Evolutionary conservation across 2,888 invertebrate genomes (phyloP).

Genomic region (Idaea dimidiata): DNA sequence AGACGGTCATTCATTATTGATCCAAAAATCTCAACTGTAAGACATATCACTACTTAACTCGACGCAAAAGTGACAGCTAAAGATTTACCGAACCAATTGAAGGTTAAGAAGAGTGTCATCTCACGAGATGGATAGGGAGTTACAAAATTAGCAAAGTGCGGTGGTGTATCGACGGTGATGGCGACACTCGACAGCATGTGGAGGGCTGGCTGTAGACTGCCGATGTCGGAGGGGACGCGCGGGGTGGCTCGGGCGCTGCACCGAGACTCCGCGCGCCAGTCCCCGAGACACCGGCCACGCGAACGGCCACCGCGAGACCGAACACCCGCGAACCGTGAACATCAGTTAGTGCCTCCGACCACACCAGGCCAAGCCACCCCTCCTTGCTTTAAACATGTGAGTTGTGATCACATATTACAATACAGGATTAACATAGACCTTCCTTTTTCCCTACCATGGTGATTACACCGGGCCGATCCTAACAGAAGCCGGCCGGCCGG

Average conservation of each 20-base stretch:
- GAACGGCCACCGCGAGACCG: constrained; percentile 72
- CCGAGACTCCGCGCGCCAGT: constrained; percentile 65
- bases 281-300: constrained; percentile 78
- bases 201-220: constrained; percentile 67
- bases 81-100: neutral
- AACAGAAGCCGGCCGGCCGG: constrained; percentile 57
- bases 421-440: constrained; percentile 18
- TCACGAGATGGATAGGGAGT: neutral
- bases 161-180: constrained; percentile 55
- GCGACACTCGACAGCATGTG: constrained; percentile 64
- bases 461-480: neutral
- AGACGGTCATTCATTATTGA: neutral
- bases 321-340: constrained; percentile 43
- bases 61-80: neutral
- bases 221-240: constrained; percentile 55
- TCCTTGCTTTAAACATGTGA: constrained; percentile 66
- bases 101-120: neutral
- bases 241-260: constrained; percentile 68
- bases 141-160: constrained; percentile 38
- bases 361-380: constrained; percentile 61
- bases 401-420: constrained; percentile 38
- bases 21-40: neutral
- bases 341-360: constrained; percentile 57
- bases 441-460: neutral
- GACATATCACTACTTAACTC: neutral